Evolutionary conservation across 2,797 vertebrate species (phyloP), one percentile per base, ranked within the genome.

Genomic region (Natrix natrix): DNA sequence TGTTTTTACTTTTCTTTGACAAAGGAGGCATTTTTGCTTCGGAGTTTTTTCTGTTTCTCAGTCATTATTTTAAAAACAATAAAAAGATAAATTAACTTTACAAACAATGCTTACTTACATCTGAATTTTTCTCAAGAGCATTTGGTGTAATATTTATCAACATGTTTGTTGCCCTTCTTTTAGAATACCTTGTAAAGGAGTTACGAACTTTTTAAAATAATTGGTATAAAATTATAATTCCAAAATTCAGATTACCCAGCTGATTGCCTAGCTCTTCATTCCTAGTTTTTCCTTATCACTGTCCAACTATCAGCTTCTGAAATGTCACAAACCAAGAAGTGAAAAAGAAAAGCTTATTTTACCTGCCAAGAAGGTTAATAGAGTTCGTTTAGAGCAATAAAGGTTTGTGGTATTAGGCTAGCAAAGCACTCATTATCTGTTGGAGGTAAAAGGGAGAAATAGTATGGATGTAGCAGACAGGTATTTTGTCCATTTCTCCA

Each of bases 341-440:
- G 55, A 86, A 37, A 48, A 89, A 74, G 11, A 78, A 17, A 56
- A 86, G 88, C 4, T 2, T 0, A 13, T 74, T 48, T 59, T 63
- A 92, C 69, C 91, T 83, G 12, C 26, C 0, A 0, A 57, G 87
- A 11, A 22, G 12, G 13, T 94, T 93, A 0, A 5, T 90, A 37
- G 90, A 91, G 61, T 0, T 0, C 1, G 0, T 48, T 17, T 32
- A 32, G 55, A 57, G 55, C 37, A 48, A 26, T 32, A 74, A 56
- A 32, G 52, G 74, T 32, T 69, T 89, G 55, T 0, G 0, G 89
- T 0, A 3, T 0, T 1, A 88, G 0, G 32, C 61, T 4, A 59
- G 14, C 32, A n/a, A 28, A 63, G 63, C 83, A 93, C 22, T 59
- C 55, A 92, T 87, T 55, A 32, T n/a, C 61, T 66, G 22, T 87